These are phyloP conservation scores for Latheticus oryzae DNA, from an alignment of 2,888 invertebrate genomes.

Conservation along the genomic window DNA sequence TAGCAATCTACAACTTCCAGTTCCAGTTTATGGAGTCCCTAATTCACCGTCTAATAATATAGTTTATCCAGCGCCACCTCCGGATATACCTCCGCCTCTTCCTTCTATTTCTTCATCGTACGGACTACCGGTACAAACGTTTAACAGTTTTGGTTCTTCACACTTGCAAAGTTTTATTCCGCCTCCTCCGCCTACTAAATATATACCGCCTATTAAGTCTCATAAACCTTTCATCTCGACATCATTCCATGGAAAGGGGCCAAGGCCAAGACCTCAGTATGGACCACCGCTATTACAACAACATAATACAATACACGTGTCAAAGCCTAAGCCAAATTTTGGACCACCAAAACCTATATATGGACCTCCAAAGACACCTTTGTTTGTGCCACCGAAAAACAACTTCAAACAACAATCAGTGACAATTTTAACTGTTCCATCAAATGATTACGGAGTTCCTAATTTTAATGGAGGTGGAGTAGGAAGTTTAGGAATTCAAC, in stretches of 20 bases:
- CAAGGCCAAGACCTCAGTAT: constrained; percentile 63
- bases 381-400: constrained; percentile 50
- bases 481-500: constrained; percentile 64
- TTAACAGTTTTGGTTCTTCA: constrained; percentile 15
- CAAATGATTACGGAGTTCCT: constrained; percentile 41
- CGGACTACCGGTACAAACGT: constrained; percentile 44
- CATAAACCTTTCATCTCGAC: constrained; percentile 52
- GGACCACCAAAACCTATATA: constrained; percentile 61
- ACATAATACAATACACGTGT: constrained; percentile 57
- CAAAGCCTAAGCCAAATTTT: constrained; percentile 58
- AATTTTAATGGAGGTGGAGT: constrained; percentile 32
- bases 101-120: constrained; percentile 40
- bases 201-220: constrained; percentile 48
- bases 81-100: constrained; percentile 64
- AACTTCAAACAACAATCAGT: constrained; percentile 44
- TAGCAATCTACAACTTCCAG: constrained; percentile 68
- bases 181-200: constrained; percentile 44
- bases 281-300: no score
- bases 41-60: constrained; percentile 65
- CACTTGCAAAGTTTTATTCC: constrained; percentile 24
- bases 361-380: constrained; percentile 53
- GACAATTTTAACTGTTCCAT: constrained; percentile 30
- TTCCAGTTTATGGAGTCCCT: constrained; percentile 72
- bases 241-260: constrained; percentile 50
- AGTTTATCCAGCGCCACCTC: constrained; percentile 66